Percentiles rank a stretch among this genome's conserved stretches.
These are phyloP conservation scores for Hyphantria cunea DNA, from an alignment of 1,140 invertebrate genomes.

Conservation along the genomic window DNA sequence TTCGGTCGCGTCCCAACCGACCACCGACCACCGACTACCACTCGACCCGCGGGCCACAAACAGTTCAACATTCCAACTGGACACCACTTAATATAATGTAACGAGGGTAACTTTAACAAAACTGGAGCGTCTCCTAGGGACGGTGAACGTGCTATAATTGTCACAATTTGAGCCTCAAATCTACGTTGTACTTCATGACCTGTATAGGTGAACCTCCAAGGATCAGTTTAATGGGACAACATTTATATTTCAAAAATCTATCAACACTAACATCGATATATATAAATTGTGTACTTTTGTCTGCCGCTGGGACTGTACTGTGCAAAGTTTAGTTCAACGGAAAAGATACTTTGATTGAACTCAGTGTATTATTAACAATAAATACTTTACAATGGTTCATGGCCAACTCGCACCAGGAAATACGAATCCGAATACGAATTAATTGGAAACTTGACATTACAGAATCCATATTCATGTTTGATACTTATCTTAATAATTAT, in stretches of 20 bases:
- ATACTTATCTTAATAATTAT: too few relatives aligned
- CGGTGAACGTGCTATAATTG: constrained; percentile 47
- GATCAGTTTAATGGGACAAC: constrained; percentile 38
- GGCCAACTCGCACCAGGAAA: constrained; percentile 7
- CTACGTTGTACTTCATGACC: constrained; percentile 71
- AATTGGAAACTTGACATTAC: too few relatives aligned
- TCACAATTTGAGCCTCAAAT: constrained; percentile 67
- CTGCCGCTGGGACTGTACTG: constrained; percentile 15
- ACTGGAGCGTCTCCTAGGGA: constrained; percentile 47
- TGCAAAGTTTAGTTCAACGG: constrained; percentile 37
- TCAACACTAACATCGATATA: constrained; percentile 63
- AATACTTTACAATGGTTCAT: constrained; percentile 29
- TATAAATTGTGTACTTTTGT: constrained; percentile 41
- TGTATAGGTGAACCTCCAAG: constrained; percentile 58
- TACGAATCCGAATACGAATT: too few relatives aligned
- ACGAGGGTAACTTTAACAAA: constrained; percentile 71
- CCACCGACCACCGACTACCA: constrained; percentile 27
- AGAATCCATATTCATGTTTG: too few relatives aligned
- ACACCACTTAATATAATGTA: constrained; percentile 58
- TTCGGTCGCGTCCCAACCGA: constrained; percentile 34
- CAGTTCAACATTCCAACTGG: constrained; percentile 47
- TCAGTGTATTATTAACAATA: constrained; percentile 26
- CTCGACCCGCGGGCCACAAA: constrained; percentile 46
- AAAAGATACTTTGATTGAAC: constrained; percentile 55
- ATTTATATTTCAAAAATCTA: constrained; percentile 50